Percentiles rank a stretch among this genome's conserved stretches.
Conservation (phyloP, 2,113 vertebrate genomes). For the Micronycteris hirsuta region DNA sequence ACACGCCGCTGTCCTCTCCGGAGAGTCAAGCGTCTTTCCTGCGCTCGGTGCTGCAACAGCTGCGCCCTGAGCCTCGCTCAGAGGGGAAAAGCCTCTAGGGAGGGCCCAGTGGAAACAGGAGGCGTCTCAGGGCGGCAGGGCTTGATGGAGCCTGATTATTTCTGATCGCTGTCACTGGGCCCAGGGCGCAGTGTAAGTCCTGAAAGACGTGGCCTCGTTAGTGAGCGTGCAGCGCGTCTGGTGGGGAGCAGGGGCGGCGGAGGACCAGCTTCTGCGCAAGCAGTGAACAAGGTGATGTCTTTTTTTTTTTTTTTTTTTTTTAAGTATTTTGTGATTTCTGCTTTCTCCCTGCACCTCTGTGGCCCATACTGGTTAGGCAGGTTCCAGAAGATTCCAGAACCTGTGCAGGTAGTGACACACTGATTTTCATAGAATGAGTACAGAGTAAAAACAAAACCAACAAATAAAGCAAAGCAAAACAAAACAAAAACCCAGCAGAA, state of each 20-base stretch:
- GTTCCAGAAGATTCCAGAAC: background rate
- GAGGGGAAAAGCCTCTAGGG: background rate
- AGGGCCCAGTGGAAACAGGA: background rate
- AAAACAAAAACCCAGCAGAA: background rate
- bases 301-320: background rate
- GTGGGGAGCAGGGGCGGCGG: fast-evolving
- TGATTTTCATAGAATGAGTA: background rate
- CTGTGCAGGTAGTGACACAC: background rate
- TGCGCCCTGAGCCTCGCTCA: background rate
- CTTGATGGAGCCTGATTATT: background rate
- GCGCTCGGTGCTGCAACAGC: background rate
- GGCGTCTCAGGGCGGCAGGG: background rate
- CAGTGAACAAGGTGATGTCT: background rate
- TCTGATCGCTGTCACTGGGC: background rate
- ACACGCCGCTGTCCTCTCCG: fast-evolving
- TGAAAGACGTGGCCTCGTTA: background rate
- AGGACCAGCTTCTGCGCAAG: background rate
- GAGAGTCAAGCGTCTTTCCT: background rate
- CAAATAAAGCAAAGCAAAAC: background rate
- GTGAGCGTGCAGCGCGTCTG: background rate
- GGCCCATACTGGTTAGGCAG: background rate
- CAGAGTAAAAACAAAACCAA: background rate
- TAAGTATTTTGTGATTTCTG: background rate
- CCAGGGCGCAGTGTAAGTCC: background rate
- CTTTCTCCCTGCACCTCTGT: background rate